Evolutionary conservation across 64 coral and sea anemone species (phyloP).

Genomic region (Montipora cactus): DNA sequence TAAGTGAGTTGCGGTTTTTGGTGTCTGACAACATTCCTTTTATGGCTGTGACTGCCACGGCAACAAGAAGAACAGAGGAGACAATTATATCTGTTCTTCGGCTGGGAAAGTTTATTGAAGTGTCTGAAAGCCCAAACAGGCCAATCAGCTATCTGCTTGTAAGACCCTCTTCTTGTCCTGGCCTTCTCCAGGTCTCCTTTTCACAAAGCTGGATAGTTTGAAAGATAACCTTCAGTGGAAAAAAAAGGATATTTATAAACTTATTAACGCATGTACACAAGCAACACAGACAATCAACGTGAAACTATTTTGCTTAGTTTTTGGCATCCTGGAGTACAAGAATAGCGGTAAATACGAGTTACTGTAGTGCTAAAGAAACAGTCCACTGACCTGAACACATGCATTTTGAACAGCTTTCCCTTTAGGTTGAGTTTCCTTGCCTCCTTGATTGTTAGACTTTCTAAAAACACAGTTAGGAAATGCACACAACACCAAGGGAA

Average conservation of each 20-base stretch:
- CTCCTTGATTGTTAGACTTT: neutral
- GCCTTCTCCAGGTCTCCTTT: slow-evolving; percentile 34
- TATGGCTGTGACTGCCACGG: no score
- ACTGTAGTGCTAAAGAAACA: neutral
- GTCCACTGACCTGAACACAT: neutral
- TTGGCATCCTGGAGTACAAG: neutral
- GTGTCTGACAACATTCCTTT: no score
- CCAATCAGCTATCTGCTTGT: neutral
- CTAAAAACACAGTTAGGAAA: neutral
- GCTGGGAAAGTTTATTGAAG: no score
- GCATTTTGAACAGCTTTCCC: neutral
- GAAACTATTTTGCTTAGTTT: neutral
- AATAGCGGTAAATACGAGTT: neutral
- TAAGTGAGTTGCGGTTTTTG: no score
- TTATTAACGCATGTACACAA: neutral
- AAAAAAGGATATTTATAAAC: neutral
- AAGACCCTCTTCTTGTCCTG: neutral
- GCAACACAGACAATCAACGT: neutral
- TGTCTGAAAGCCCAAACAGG: no score
- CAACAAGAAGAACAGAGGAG: no score
- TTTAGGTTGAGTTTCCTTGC: neutral
- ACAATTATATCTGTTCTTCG: no score
- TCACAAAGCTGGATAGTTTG: slow-evolving; percentile 22
- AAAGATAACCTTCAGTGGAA: slow-evolving; percentile 7
- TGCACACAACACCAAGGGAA: neutral